Conservation (phyloP, 2,113 vertebrate species). For the Campylorhamphus procurvoides region DNA sequence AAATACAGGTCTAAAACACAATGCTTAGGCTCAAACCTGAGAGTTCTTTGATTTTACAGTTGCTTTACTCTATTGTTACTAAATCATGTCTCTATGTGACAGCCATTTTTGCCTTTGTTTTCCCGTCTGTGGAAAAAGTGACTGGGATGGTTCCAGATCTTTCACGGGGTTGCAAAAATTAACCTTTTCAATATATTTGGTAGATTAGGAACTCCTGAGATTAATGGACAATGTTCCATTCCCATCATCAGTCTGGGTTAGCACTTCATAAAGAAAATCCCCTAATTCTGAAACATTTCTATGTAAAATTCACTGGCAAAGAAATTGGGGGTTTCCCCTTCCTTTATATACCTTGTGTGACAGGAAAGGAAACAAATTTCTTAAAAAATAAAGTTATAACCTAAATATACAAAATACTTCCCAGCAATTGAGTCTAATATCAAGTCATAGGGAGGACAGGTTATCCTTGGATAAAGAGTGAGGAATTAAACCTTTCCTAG, state of each 20-base stretch:
- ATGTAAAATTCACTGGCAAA: background rate
- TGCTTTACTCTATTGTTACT: background rate
- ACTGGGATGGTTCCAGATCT: background rate
- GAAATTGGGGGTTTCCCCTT: fast-evolving
- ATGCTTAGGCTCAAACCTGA: background rate
- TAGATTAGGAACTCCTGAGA: background rate
- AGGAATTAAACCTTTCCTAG: background rate
- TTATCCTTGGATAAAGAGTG: background rate
- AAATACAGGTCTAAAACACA: background rate
- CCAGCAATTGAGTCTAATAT: background rate
- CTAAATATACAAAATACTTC: background rate
- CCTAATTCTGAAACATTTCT: background rate
- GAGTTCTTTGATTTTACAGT: background rate
- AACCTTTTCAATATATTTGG: background rate
- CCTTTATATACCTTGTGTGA: background rate
- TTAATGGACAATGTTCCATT: background rate
- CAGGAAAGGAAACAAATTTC: background rate
- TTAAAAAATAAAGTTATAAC: background rate
- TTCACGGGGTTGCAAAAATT: background rate
- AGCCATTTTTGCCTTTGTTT: background rate
- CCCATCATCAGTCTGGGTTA: background rate
- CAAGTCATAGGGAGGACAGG: background rate
- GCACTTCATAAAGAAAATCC: background rate
- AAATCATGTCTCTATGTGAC: background rate
- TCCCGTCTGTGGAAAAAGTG: background rate